Percentiles rank a stretch among this genome's conserved stretches.
phyloP scores from a whole-genome alignment of 1,140 invertebrate species.

The Zaprionus ornatus region DNA sequence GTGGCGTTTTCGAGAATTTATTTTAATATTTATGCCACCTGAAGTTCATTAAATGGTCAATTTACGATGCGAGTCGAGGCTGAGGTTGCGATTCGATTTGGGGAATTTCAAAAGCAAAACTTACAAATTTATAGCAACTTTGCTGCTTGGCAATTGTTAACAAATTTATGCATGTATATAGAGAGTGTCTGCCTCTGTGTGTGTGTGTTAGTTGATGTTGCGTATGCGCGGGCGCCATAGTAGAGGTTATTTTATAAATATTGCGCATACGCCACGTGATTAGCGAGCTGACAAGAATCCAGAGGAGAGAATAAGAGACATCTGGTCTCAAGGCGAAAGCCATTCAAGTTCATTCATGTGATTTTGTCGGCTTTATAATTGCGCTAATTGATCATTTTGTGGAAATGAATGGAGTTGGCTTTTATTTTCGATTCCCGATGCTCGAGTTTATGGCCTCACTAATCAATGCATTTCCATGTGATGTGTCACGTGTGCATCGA shows the following conservation, averaged over 20 bases:
- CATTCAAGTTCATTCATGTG: slow-evolving; percentile 43
- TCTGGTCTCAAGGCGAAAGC: slow-evolving; percentile 18
- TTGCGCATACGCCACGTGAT: slow-evolving; percentile 66
- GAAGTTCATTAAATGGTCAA: slow-evolving; percentile 77
- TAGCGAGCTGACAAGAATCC: slow-evolving; percentile 1
- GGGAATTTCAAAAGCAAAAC: slow-evolving; percentile 51
- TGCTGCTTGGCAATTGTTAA: slow-evolving; percentile 69
- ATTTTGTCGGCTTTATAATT: slow-evolving; percentile 16
- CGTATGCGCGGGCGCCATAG: slow-evolving; percentile 58
- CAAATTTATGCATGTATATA: slow-evolving; percentile 51
- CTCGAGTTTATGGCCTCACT: slow-evolving; percentile 29
- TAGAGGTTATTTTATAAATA: slow-evolving; percentile 40
- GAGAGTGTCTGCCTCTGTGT: slow-evolving; percentile 5
- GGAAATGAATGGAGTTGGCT: slow-evolving; percentile 36
- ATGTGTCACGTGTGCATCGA: slow-evolving; percentile 37
- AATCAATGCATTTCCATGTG: slow-evolving; percentile 32
- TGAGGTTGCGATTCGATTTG: slow-evolving; percentile 56
- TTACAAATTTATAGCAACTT: slow-evolving; percentile 73
- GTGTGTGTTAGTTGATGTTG: slow-evolving; percentile 57
- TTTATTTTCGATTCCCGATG: slow-evolving; percentile 8
- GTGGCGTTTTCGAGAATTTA: slow-evolving; percentile 67
- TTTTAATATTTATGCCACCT: slow-evolving; percentile 76
- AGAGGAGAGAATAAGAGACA: not conserved
- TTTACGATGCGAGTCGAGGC: slow-evolving; percentile 63
- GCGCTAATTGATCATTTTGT: slow-evolving; percentile 23